Evolutionary conservation across 2,797 vertebrate species (phyloP).

Genomic region (Pygocentrus nattereri): DNA sequence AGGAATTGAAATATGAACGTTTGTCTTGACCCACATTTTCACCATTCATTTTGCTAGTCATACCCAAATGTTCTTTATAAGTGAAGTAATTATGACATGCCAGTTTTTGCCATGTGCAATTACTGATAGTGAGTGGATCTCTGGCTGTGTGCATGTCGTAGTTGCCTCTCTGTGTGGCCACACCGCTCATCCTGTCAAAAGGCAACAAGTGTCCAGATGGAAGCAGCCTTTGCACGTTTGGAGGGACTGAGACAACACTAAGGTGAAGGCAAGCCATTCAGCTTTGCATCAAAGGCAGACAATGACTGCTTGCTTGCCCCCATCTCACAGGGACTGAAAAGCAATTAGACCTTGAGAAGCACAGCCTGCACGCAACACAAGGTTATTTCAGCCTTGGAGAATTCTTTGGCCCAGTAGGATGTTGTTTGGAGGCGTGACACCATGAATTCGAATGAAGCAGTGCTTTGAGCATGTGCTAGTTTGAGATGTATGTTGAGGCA

Average conservation of each 20-base stretch:
- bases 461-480: slow-evolving; percentile 35
- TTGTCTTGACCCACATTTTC: neutral
- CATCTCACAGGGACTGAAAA: slow-evolving; percentile 49
- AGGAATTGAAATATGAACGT: no score
- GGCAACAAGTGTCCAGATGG: slow-evolving; percentile 31
- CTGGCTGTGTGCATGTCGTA: slow-evolving; percentile 12
- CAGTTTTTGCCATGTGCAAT: neutral
- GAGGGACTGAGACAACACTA: slow-evolving; percentile 19
- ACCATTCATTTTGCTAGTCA: neutral
- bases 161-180: neutral
- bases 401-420: slow-evolving; percentile 41
- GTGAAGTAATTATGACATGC: neutral
- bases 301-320: slow-evolving; percentile 34
- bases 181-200: neutral
- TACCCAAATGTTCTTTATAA: neutral
- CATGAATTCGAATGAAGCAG: slow-evolving; percentile 41
- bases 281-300: slow-evolving; percentile 36
- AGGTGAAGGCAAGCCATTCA: slow-evolving; percentile 22
- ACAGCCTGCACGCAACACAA: slow-evolving; percentile 44
- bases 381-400: slow-evolving; percentile 39
- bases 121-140: neutral
- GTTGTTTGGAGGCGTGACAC: slow-evolving; percentile 25
- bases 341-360: slow-evolving; percentile 59
- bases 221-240: slow-evolving; percentile 3
- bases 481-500: slow-evolving; percentile 28